These are phyloP conservation scores for Chalcosyrphus nemorum DNA, from an alignment of 2,888 invertebrate species.

Conservation along the genomic window DNA sequence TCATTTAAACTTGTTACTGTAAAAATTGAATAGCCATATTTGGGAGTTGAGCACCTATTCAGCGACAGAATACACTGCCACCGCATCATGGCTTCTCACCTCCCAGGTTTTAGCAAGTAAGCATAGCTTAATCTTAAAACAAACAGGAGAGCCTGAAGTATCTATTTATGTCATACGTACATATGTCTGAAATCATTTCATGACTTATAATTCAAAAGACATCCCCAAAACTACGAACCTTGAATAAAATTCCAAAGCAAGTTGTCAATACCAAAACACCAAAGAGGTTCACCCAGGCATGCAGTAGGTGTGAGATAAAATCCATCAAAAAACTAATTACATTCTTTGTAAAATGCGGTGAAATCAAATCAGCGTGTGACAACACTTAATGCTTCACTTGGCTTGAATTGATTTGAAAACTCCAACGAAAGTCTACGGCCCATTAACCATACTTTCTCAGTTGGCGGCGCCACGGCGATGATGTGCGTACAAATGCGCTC, in stretches of 20 bases:
- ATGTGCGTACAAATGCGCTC: background rate
- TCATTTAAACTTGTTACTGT: too few relatives aligned
- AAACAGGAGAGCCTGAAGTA: too few relatives aligned
- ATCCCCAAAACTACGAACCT: background rate
- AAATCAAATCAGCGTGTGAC: slow-evolving; percentile 11
- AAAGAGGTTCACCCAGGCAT: background rate
- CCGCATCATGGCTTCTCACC: too few relatives aligned
- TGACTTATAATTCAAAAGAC: background rate
- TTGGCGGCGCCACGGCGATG: slow-evolving; percentile 2
- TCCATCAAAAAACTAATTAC: background rate
- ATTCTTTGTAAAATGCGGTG: slow-evolving; percentile 1
- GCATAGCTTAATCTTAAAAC: too few relatives aligned
- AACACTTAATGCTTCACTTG: slow-evolving; percentile 3
- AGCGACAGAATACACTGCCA: too few relatives aligned
- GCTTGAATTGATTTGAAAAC: background rate
- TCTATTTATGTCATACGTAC: too few relatives aligned
- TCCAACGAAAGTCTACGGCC: slow-evolving; percentile 21
- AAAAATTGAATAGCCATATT: too few relatives aligned
- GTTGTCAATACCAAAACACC: background rate
- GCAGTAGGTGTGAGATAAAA: background rate
- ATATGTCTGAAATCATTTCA: too few relatives aligned
- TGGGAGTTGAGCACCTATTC: too few relatives aligned
- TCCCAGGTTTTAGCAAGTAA: too few relatives aligned
- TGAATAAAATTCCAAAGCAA: background rate
- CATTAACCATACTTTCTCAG: slow-evolving; percentile 12